Evolutionary conservation across 2,797 vertebrate genomes (phyloP).

Genomic region (Protosalanx chinensis): DNA sequence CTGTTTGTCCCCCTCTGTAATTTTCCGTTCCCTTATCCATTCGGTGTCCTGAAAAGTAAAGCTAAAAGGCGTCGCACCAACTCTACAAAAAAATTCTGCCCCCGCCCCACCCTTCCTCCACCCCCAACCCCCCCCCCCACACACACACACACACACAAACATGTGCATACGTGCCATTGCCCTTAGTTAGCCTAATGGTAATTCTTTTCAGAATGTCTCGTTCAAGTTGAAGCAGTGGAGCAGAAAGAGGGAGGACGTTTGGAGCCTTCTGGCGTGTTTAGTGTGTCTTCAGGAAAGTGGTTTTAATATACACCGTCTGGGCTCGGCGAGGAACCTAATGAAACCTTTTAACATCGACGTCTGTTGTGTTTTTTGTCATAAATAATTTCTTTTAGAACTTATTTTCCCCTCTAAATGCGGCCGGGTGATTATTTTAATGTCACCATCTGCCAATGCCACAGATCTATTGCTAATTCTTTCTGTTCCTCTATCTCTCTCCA

Average conservation of each 20-base stretch:
- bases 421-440: too few species aligned
- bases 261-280: background rate
- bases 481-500: background rate
- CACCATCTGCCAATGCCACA: too few species aligned
- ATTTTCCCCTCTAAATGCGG: background rate
- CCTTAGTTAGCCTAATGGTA: too few species aligned
- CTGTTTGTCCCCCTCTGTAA: background rate
- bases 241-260: background rate
- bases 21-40: background rate
- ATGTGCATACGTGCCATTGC: background rate
- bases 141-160: constrained; percentile 6
- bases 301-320: background rate
- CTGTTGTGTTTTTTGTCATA: too few species aligned
- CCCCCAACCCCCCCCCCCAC: too few species aligned
- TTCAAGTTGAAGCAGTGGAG: too few species aligned
- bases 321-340: background rate
- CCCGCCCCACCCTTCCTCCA: too few species aligned
- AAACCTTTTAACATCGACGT: too few species aligned
- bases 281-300: background rate
- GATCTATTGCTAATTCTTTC: too few species aligned
- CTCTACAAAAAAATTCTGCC: background rate
- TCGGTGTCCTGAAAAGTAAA: background rate
- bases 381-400: background rate
- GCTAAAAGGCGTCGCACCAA: background rate
- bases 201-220: too few species aligned